These are phyloP conservation scores for Linnaemya tessellans DNA, from an alignment of 2,888 invertebrate species.

Conservation along the genomic window DNA sequence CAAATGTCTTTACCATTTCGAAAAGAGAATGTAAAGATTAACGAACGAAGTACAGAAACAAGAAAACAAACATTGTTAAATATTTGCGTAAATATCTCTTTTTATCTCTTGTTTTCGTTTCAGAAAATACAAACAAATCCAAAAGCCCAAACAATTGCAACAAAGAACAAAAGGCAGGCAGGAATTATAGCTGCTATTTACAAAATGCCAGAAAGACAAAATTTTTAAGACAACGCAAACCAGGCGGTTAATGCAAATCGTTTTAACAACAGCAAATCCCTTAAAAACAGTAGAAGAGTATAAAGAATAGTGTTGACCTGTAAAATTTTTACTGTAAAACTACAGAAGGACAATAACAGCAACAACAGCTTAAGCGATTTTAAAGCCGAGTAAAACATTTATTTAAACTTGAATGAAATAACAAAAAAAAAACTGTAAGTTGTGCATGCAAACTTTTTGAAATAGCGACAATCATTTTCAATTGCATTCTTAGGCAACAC, in stretches of 20 bases:
- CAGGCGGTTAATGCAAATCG: slow-evolving; percentile 37
- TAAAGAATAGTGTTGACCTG: slow-evolving; percentile 48
- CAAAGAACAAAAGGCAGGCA: slow-evolving; percentile 29
- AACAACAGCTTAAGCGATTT: slow-evolving; percentile 42
- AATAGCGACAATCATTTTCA: slow-evolving; percentile 6
- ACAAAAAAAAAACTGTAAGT: not conserved
- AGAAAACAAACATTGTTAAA: slow-evolving; percentile 47
- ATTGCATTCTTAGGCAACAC: slow-evolving; percentile 18
- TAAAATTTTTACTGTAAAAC: slow-evolving; percentile 39
- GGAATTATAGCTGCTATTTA: slow-evolving; percentile 27
- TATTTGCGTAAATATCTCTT: slow-evolving; percentile 58
- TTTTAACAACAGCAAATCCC: slow-evolving; percentile 44
- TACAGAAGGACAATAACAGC: slow-evolving; percentile 39
- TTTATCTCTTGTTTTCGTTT: slow-evolving; percentile 28
- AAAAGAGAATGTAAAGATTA: slow-evolving; percentile 49
- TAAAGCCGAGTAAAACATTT: slow-evolving; percentile 21
- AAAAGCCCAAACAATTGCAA: slow-evolving; percentile 13
- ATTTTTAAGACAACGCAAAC: slow-evolving; percentile 22
- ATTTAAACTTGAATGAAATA: slow-evolving; percentile 7
- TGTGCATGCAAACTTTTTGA: not conserved
- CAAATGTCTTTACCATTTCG: slow-evolving; percentile 24
- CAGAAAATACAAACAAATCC: slow-evolving; percentile 46
- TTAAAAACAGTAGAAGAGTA: slow-evolving; percentile 39
- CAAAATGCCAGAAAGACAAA: slow-evolving; percentile 25
- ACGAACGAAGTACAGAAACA: slow-evolving; percentile 20